These are phyloP conservation scores for Drosophila testacea DNA, from an alignment of 2,888 invertebrate species.

Conservation along the genomic window DNA sequence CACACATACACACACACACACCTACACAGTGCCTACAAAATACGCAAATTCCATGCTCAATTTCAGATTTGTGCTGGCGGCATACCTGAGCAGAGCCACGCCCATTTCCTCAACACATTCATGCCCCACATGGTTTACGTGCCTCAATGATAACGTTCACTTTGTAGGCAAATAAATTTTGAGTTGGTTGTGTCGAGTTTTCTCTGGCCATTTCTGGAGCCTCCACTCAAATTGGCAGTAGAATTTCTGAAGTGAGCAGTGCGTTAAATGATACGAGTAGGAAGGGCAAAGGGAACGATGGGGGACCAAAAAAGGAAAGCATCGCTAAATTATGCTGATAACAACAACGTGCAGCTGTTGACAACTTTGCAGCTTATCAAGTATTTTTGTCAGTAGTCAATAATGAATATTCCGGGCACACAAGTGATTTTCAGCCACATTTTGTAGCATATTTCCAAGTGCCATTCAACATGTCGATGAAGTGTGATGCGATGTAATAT, in stretches of 20 bases:
- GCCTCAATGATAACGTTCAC: slow-evolving; percentile 70
- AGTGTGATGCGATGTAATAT: slow-evolving; percentile 9
- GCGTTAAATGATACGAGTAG: slow-evolving; percentile 28
- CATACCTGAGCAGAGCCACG: slow-evolving; percentile 68
- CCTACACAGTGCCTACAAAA: slow-evolving; percentile 51
- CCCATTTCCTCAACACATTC: slow-evolving; percentile 50
- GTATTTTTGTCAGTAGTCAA: slow-evolving; percentile 44
- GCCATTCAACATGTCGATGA: slow-evolving; percentile 39
- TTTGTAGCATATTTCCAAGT: slow-evolving; percentile 52
- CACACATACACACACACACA: slow-evolving; percentile 15
- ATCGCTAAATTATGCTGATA: slow-evolving; percentile 61
- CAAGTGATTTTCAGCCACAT: slow-evolving; percentile 40
- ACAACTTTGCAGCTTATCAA: slow-evolving; percentile 53
- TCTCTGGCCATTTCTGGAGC: slow-evolving; percentile 14
- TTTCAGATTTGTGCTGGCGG: slow-evolving; percentile 77
- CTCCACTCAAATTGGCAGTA: slow-evolving; percentile 28
- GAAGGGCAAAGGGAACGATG: too few relatives aligned
- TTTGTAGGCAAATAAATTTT: slow-evolving; percentile 57
- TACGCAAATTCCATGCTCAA: slow-evolving; percentile 80
- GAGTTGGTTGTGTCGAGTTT: slow-evolving; percentile 3
- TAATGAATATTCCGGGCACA: slow-evolving; percentile 44
- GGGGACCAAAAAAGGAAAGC: background rate
- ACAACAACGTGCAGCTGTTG: slow-evolving; percentile 59
- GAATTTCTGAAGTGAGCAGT: slow-evolving; percentile 28
- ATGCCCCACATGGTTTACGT: slow-evolving; percentile 53